phyloP scores from a whole-genome alignment of 2,113 vertebrate species.

The Egretta garzetta region DNA sequence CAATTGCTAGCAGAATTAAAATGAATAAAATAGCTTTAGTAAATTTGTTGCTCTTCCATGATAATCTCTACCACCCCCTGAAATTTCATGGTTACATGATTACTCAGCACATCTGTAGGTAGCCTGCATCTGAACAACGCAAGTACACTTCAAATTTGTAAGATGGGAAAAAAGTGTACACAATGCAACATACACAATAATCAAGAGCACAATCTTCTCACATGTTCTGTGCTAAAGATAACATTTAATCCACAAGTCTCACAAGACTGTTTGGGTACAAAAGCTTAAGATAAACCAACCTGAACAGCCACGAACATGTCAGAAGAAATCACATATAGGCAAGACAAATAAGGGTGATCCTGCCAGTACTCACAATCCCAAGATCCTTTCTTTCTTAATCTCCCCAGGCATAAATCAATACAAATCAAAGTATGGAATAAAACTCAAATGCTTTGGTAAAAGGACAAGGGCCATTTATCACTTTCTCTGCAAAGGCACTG shows the following conservation, averaged over 20 bases:
- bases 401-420: not conserved
- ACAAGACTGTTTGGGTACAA: not conserved
- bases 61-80: not conserved
- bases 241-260: not conserved
- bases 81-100: not conserved
- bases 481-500: not conserved
- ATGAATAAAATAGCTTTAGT: not conserved
- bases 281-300: not conserved
- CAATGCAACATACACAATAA: not conserved
- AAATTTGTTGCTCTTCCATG: not conserved
- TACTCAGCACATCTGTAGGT: not conserved
- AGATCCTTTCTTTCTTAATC: not conserved
- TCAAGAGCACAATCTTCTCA: not conserved
- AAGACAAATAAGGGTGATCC: not conserved
- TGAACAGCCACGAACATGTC: not conserved
- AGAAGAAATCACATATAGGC: rapidly evolving
- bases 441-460: not conserved
- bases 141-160: not conserved
- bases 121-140: not conserved
- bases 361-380: not conserved
- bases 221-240: not conserved
- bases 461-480: not conserved
- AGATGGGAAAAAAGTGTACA: not conserved
- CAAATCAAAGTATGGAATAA: not conserved
- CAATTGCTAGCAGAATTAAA: not conserved